Base-by-base conservation (phyloP, 37 sponge, comb jelly and placozoan genomes). In the Aphrocallistes beatrix region DNA sequence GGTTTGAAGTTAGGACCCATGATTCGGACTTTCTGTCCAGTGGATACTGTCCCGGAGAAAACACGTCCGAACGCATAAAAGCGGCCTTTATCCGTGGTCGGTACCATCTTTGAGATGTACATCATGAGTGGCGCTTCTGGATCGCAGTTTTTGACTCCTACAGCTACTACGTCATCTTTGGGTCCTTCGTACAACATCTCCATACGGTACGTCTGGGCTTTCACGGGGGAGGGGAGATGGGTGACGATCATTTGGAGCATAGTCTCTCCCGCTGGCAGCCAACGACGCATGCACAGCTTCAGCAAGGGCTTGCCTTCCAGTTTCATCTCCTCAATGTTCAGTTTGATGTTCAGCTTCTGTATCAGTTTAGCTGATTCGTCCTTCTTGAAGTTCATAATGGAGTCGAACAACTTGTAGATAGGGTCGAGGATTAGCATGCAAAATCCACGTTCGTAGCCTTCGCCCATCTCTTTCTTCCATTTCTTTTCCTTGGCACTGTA, bases 31-130 rank as follows among this genome's bases (percentile, higher is more conserved):
- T 95, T 98, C 86, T 85, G 89, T 25, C 99, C 99, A 36, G 99
- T 92, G n/a, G 91, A 88, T 17, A 95, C 94, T 28, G 90, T 94
- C 16, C 99, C 99, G 25, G 94, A 92, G 93, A 98, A 98, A 39
- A 98, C 99, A 85, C 99, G 96, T 23, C 99, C 99, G 89, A 98
- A 98, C 75, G 96, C 99, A 87, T 98, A 98, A 94, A 95, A 98
- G 47, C 99, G 92, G 36, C 99, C 99, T 85, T 94, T 93, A 84
- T 98, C 99, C 45, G 89, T 85, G 28, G 99, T 95, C 82, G 99
- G 99, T 37, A 98, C 99, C 96, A 98, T 95, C 87, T 95, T 98
- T 60, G 89, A 88, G 69, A 98, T 86, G 86, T 98, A 98, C 99
- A 98, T 95, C 90, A 90, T 91, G 51, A 98, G 87, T 0, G 91